These are phyloP conservation scores for Mohoua ochrocephala DNA, from an alignment of 2,113 vertebrate species.

Conservation along the genomic window DNA sequence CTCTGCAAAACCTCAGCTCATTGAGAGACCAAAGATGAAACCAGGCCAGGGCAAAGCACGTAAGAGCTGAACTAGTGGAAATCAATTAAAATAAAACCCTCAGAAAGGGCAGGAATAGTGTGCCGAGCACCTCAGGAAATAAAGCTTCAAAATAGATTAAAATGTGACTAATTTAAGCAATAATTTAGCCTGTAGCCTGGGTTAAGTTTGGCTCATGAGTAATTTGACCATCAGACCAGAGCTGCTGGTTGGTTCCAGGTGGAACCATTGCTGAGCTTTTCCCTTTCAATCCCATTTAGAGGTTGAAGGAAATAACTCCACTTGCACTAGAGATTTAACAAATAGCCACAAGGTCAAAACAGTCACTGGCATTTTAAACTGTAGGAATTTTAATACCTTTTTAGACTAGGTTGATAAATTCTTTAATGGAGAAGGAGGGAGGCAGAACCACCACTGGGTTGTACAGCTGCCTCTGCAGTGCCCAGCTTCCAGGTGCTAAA, in stretches of 20 bases:
- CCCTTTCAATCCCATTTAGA: not conserved
- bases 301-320: not conserved
- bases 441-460: not conserved
- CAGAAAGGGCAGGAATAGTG: not conserved
- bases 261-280: not conserved
- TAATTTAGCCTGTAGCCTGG: not conserved
- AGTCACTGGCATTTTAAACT: not conserved
- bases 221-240: not conserved
- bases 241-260: not conserved
- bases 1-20: not conserved
- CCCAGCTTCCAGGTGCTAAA: not conserved
- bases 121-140: not conserved
- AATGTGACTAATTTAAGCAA: slow-evolving; percentile 1
- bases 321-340: not conserved
- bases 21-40: not conserved
- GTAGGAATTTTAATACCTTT: not conserved
- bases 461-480: not conserved
- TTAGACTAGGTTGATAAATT: not conserved
- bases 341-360: not conserved
- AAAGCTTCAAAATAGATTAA: not conserved
- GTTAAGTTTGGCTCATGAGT: not conserved
- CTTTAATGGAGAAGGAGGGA: not conserved
- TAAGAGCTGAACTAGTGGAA: not conserved
- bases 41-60: not conserved
- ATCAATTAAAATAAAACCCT: not conserved